A percentile compares a stretch with the other conserved stretches of the same genome.
Evolutionary conservation across 2,797 vertebrate species (phyloP).

Genomic region (Anniella stebbinsi): DNA sequence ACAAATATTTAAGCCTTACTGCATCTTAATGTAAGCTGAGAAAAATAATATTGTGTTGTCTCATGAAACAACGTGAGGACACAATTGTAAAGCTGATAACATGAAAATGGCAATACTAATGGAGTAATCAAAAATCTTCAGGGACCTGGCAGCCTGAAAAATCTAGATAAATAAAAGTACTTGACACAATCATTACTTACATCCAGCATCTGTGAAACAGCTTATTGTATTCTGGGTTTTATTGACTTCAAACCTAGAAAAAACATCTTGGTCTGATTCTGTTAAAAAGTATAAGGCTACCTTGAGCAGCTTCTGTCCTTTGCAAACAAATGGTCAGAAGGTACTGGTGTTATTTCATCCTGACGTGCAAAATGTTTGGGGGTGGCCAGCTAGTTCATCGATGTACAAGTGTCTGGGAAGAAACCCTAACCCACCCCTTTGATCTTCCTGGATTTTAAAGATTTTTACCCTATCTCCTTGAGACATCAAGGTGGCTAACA

Average conservation of each 20-base stretch:
- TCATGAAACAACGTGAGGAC: not conserved
- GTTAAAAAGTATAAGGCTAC: not conserved
- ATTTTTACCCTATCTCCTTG: not conserved
- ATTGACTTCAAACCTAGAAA: not conserved
- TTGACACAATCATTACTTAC: constrained; percentile 20
- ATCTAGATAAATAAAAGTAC: constrained; percentile 21
- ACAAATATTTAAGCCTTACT: not conserved
- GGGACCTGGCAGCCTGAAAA: constrained; percentile 11
- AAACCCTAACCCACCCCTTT: not conserved
- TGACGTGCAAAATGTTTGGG: not conserved
- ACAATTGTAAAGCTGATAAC: not conserved
- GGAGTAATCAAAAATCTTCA: constrained; percentile 8
- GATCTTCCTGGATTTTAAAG: too few relatives aligned
- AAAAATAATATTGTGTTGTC: constrained; percentile 24
- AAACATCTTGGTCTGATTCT: not conserved
- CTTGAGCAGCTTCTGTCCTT: not conserved
- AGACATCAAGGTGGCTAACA: not conserved
- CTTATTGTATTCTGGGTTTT: constrained; percentile 11
- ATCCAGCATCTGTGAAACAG: constrained; percentile 7
- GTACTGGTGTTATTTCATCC: not conserved
- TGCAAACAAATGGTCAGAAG: not conserved
- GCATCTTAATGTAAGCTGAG: not conserved
- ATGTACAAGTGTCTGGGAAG: not conserved
- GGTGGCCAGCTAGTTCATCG: not conserved
- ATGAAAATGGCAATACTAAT: not conserved